phyloP scores from a whole-genome alignment of 2,888 invertebrate genomes.

The Eueremaeus valkanovi region DNA sequence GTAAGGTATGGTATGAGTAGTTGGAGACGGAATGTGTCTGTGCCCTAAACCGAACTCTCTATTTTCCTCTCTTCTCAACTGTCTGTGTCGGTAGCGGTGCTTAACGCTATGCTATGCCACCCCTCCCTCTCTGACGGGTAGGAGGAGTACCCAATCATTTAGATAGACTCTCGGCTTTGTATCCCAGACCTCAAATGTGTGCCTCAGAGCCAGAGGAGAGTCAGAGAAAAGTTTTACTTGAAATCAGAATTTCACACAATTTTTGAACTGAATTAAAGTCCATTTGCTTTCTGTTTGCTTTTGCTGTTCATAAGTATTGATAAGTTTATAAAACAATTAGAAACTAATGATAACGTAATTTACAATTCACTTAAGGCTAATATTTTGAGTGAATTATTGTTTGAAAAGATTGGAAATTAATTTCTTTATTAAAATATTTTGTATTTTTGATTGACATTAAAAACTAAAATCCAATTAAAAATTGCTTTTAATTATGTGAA shows the following conservation, averaged over 20 bases:
- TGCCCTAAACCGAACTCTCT: not conserved
- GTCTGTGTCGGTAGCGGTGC: slow-evolving; percentile 15
- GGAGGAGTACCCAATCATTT: slow-evolving; percentile 26
- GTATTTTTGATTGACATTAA: too few species aligned
- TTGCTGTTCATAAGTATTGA: too few species aligned
- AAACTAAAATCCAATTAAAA: too few species aligned
- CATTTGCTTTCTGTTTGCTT: not conserved
- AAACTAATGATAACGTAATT: too few species aligned
- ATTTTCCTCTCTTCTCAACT: not conserved
- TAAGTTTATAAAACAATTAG: not conserved
- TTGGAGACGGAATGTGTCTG: not conserved
- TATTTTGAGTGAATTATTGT: too few species aligned
- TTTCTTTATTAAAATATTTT: too few species aligned
- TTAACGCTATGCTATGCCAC: not conserved
- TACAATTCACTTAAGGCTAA: too few species aligned
- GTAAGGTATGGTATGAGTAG: not conserved
- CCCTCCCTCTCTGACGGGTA: slow-evolving; percentile 28
- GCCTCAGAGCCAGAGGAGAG: not conserved
- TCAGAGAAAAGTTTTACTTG: not conserved
- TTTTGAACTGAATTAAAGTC: not conserved
- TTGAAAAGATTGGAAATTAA: too few species aligned
- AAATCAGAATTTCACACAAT: slow-evolving; percentile 3
- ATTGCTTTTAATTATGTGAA: too few species aligned
- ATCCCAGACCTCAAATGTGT: slow-evolving; percentile 1
- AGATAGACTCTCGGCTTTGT: slow-evolving; percentile 3